Evolutionary conservation across 2,888 invertebrate species (phyloP).

Genomic region (Bembecia ichneumoniformis): DNA sequence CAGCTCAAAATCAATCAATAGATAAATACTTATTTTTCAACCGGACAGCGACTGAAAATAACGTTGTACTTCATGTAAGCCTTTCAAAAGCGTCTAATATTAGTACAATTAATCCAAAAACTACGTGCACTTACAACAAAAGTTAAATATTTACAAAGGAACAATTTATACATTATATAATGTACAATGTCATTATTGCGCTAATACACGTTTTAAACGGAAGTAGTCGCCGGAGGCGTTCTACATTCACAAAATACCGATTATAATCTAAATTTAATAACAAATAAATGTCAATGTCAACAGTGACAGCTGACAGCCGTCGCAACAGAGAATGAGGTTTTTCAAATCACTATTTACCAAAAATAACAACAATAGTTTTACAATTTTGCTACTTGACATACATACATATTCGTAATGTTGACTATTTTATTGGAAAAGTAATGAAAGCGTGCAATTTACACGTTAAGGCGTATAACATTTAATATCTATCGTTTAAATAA

Average conservation of each 20-base stretch:
- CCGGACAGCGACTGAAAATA: not conserved
- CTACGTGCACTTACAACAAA: conserved; percentile 21
- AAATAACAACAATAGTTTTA: no score
- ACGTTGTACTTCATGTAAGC: not conserved
- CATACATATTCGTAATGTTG: no score
- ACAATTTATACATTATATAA: conserved; percentile 29
- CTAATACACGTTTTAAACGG: conserved; percentile 34
- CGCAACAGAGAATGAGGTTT: no score
- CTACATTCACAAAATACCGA: not conserved
- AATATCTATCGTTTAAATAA: no score
- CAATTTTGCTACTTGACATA: no score
- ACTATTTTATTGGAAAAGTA: no score
- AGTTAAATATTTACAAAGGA: conserved; percentile 50
- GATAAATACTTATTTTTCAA: conserved; percentile 29
- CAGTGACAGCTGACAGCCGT: no score
- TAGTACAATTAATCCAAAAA: conserved; percentile 9
- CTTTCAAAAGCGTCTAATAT: not conserved
- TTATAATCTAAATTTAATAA: not conserved
- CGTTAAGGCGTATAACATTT: no score
- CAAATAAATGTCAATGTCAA: not conserved
- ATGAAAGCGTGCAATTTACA: no score
- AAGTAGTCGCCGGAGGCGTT: not conserved
- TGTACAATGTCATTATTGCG: conserved; percentile 49
- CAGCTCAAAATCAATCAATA: conserved; percentile 55
- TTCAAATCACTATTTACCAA: no score